Evolutionary conservation across 1,140 invertebrate species (phyloP).

Genomic region (Anastrepha obliqua): DNA sequence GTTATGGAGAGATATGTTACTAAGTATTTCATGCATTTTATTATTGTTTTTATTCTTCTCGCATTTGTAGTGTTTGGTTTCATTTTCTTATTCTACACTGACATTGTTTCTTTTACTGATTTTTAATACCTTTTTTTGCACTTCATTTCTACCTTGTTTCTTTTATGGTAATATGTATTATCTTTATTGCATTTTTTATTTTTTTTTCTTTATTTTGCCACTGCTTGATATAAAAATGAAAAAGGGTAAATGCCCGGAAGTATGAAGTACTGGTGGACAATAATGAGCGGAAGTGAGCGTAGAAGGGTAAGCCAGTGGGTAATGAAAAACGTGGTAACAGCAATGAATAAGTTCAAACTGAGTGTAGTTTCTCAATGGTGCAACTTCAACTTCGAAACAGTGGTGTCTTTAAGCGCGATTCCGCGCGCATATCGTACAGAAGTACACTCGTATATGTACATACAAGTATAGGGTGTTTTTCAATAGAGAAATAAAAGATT

Average conservation of each 20-base stretch:
- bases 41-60: not conserved
- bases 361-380: not conserved
- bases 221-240: not conserved
- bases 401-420: not conserved
- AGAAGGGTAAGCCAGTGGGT: not conserved
- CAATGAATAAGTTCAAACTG: not conserved
- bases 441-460: too few relatives aligned
- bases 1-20: constrained; percentile 26
- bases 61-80: not conserved
- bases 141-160: not conserved
- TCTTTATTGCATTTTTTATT: not conserved
- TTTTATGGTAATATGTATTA: constrained; percentile 21
- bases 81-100: not conserved
- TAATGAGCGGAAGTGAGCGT: constrained; percentile 48
- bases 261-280: constrained; percentile 43
- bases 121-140: not conserved
- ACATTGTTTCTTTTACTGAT: constrained; percentile 19
- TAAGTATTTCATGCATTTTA: constrained; percentile 8
- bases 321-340: not conserved
- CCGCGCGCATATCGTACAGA: too few relatives aligned
- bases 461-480: too few relatives aligned
- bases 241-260: constrained; percentile 50
- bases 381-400: constrained; percentile 12
- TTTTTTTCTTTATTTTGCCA: not conserved
- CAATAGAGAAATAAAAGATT: too few relatives aligned